A percentile compares a stretch with the other conserved stretches of the same genome.
Conservation (phyloP, 2,113 vertebrate genomes). For the Cryptomyrus ogoouensis region DNA sequence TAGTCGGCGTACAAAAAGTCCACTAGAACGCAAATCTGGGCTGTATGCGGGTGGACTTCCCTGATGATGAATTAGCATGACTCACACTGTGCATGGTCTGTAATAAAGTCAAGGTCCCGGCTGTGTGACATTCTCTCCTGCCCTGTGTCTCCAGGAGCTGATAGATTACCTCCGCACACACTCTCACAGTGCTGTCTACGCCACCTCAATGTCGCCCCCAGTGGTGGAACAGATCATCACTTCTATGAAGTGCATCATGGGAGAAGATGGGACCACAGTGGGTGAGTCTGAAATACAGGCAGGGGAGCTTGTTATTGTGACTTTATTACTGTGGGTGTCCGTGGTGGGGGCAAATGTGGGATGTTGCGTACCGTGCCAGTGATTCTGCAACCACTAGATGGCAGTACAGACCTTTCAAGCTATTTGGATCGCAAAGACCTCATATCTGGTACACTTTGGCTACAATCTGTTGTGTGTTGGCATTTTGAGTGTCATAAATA, state of each 20-base stretch:
- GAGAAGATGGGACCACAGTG: conserved; percentile 78
- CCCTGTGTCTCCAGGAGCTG: conserved; percentile 66
- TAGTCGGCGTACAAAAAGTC: background rate
- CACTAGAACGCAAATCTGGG: background rate
- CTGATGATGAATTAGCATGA: background rate
- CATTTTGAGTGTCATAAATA: background rate
- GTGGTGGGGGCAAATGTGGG: background rate
- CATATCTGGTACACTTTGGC: background rate
- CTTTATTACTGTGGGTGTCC: background rate
- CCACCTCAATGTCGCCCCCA: conserved; percentile 81
- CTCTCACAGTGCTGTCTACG: conserved; percentile 88
- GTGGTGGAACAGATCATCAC: conserved; percentile 84
- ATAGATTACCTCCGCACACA: conserved; percentile 85
- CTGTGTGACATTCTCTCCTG: background rate
- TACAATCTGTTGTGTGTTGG: too few species aligned
- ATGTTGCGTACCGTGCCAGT: background rate
- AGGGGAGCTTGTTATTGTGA: background rate
- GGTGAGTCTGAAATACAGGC: conserved; percentile 60
- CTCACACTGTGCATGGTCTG: background rate
- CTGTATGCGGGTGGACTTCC: background rate
- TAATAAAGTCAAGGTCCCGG: background rate
- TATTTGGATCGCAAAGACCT: background rate
- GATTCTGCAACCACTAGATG: conserved; percentile 45
- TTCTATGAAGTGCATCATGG: conserved; percentile 91
- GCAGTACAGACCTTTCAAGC: conserved; percentile 26